Base-by-base conservation (phyloP, 2,888 invertebrate genomes). In the Lobophora halterata region DNA sequence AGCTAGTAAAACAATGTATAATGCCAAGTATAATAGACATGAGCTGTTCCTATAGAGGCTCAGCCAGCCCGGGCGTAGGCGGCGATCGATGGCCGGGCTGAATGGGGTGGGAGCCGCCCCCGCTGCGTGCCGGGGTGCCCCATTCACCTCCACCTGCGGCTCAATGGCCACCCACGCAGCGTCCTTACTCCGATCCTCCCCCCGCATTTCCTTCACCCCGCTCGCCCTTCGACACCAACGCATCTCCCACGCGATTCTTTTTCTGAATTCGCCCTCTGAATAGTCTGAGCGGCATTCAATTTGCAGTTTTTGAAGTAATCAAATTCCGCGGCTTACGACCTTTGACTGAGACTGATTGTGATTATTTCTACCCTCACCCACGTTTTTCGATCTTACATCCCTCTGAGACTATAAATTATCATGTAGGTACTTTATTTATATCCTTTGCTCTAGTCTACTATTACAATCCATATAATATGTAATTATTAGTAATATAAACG, bases 121-220 rank as follows among this genome's bases (percentile, higher is more conserved):
- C n/a, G n/a, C n/a, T n/a, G 61, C 71, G 32, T 42, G 37, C 46
- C 51, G 67, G 63, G 69, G 65, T 51, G 54, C 71, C 52, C 80
- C 85, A 83, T 83, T 85, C 81, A 83, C 77, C 82, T 76, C 72
- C 80, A 81, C 77, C 80, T 66, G 68, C 71, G 64, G 71, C 81
- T 86, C 83, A 85, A 86, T 85, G 85, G 79, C 77, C 82, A 79
- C 86, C 85, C 79, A 85, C 85, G 70, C 80, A 52, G 45, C 56
- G 61, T 62, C 63, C 67, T 63, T 61, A 60, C 69, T 55, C 67
- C 59, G 62, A 53, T 58, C 64, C 55, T 55, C 57, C 51, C 34
- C 46, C 48, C 49, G 58, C 60, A 47, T 47, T 46, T 52, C 46
- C 41, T 41, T 41, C 43, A 38, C 48, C 43, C 34, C 47, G 43